Conservation (phyloP, 2,797 vertebrate genomes). For the Melanotaenia pygmaea region DNA sequence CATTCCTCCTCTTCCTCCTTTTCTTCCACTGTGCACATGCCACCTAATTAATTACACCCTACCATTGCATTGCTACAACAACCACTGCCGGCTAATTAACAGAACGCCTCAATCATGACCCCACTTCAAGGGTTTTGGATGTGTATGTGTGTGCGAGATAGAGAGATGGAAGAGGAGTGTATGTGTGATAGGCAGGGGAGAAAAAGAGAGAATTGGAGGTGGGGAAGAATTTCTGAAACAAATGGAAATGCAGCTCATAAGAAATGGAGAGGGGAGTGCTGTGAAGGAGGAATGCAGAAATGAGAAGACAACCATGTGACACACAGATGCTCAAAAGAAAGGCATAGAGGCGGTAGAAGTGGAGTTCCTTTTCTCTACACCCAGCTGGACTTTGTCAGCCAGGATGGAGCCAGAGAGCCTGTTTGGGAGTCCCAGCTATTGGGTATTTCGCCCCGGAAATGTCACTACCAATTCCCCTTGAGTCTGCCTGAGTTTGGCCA, state of each 20-base stretch:
- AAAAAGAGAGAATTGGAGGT: conserved; percentile 12
- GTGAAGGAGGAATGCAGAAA: conserved; percentile 34
- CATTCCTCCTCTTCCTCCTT: conserved; percentile 60
- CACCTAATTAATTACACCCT: conserved; percentile 82
- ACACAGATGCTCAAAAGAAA: conserved; percentile 52
- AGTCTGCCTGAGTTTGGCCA: conserved; percentile 76
- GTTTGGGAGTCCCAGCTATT: conserved; percentile 58
- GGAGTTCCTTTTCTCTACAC: conserved; percentile 39
- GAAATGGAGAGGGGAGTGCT: conserved; percentile 11
- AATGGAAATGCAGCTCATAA: conserved; percentile 25
- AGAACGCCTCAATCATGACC: conserved; percentile 77
- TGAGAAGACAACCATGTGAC: conserved; percentile 48
- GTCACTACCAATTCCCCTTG: conserved; percentile 76
- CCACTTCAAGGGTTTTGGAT: conserved; percentile 70
- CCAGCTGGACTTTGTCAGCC: conserved; percentile 84
- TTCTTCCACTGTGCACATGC: conserved; percentile 74
- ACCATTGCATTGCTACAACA: conserved; percentile 77
- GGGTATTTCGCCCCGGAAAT: conserved; percentile 62
- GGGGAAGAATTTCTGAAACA: conserved; percentile 12
- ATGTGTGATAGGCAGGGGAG: conserved; percentile 32
- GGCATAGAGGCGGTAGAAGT: conserved; percentile 31
- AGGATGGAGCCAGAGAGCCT: conserved; percentile 71
- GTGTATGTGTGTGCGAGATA: conserved; percentile 47
- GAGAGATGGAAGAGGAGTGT: conserved; percentile 32
- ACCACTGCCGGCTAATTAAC: conserved; percentile 79